These are phyloP conservation scores for Catamblyrhynchus diadema DNA, from an alignment of 2,797 vertebrate species.

Conservation along the genomic window DNA sequence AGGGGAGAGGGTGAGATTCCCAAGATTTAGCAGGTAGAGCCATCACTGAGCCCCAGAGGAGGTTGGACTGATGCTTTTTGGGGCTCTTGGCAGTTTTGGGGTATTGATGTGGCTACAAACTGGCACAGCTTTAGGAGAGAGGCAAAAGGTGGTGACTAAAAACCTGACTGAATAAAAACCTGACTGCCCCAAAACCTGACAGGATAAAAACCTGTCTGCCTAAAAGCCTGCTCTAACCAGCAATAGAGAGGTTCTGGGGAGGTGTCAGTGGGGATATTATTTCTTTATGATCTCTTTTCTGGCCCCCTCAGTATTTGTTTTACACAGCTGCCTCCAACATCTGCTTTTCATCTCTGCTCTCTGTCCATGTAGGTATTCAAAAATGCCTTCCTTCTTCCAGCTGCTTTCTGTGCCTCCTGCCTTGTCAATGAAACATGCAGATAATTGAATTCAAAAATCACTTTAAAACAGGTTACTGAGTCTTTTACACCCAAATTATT, in stretches of 20 bases:
- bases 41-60: not conserved
- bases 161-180: not conserved
- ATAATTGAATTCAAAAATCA: not conserved
- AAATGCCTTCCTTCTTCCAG: conserved; percentile 18
- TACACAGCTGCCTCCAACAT: conserved; percentile 55
- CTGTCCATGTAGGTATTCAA: not conserved
- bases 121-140: not conserved
- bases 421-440: not conserved
- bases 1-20: not conserved
- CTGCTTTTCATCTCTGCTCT: conserved; percentile 68
- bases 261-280: not conserved
- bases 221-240: not conserved
- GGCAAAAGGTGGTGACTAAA: not conserved
- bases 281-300: conserved; percentile 3
- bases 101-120: not conserved
- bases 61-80: not conserved
- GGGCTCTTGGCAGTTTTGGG: not conserved
- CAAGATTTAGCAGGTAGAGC: not conserved
- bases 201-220: not conserved
- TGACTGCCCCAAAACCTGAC: no score
- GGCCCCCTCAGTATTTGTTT: conserved; percentile 32
- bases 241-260: not conserved
- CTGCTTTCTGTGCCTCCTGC: not conserved
- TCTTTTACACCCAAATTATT: not conserved
- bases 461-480: not conserved